Base-by-base conservation (phyloP, 1,140 invertebrate genomes). In the Hirudo medicinalis region DNA sequence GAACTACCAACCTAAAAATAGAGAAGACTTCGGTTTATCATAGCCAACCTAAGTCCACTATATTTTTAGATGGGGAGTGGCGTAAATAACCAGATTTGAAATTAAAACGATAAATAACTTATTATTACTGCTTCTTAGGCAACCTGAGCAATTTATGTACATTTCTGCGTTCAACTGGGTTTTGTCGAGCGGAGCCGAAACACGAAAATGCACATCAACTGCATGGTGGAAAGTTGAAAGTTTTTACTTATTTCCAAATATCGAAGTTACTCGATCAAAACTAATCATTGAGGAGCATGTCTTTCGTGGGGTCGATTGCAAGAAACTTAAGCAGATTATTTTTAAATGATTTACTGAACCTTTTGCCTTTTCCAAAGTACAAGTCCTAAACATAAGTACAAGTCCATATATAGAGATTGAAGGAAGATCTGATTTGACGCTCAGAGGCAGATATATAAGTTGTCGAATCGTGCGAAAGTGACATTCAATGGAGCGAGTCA, bases 181-280 rank as follows among this genome's bases (percentile, higher is more conserved):
- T 63, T 25, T 6, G 43, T 49, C 43, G 22, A 63, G 11, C 11
- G 57, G 29, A 63, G 57, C 57, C 29, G 57, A 63, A 63, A 63
- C 57, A 63, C 57, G 29, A 63, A 63, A 63, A 63, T 63, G 57
- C 57, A 63, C 57, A 63, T 32, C 22, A 63, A 63, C 57, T 49
- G 43, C 43, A 9, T 17, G 43, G 43, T 49, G 15, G 2, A 49
- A 49, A 49, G 43, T 13, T 49, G 43, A 20, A 63, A n/a, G 32
- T 36, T 36, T 63, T 22, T 25, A 63, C 22, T 25, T 63, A 2
- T 63, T 63, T 63, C n/a, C 29, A 15, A 63, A 25, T 22, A 22
- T 63, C 3, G 8, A 63, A 63, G 19, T 63, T 22, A 25, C 11
- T 63, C n/a, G 27, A n/a, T 6, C 8, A 60, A n/a, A n/a, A n/a